phyloP scores from a whole-genome alignment of 2,888 invertebrate species.

The Acanthosepion lycidas region DNA sequence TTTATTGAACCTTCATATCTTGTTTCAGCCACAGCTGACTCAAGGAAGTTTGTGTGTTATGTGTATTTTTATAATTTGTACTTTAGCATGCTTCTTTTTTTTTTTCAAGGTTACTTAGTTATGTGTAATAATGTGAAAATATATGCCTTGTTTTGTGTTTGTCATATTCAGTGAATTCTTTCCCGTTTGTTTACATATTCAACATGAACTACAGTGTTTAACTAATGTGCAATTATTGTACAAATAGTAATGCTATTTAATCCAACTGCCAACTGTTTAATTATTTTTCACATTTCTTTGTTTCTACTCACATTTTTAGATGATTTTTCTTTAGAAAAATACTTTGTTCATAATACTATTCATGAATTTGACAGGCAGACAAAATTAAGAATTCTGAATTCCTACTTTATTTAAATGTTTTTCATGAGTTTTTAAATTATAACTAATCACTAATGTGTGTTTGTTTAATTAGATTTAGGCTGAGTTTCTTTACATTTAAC shows the following conservation, averaged over 20 bases:
- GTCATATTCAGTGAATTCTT: too few species aligned
- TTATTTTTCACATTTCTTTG: not conserved
- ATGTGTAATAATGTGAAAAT: too few species aligned
- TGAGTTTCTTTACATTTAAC: not conserved
- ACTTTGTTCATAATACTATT: not conserved
- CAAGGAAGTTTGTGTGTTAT: too few species aligned
- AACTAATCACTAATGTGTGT: not conserved
- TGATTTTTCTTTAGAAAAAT: not conserved
- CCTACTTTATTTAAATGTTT: not conserved
- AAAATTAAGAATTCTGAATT: not conserved
- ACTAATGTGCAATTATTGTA: not conserved
- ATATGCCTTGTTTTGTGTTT: too few species aligned
- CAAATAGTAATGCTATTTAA: not conserved
- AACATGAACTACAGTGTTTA: not conserved
- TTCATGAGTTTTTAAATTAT: not conserved
- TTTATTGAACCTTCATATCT: too few species aligned
- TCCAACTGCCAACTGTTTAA: not conserved
- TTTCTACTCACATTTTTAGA: not conserved
- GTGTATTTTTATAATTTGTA: too few species aligned
- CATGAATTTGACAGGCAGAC: not conserved
- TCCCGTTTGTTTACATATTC: not conserved
- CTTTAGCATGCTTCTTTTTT: too few species aligned
- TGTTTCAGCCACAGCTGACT: too few species aligned
- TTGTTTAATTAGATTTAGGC: not conserved
- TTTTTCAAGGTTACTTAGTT: too few species aligned